Conservation (phyloP, 2,888 invertebrate genomes). For the Ichneumoninae sp. region DNA sequence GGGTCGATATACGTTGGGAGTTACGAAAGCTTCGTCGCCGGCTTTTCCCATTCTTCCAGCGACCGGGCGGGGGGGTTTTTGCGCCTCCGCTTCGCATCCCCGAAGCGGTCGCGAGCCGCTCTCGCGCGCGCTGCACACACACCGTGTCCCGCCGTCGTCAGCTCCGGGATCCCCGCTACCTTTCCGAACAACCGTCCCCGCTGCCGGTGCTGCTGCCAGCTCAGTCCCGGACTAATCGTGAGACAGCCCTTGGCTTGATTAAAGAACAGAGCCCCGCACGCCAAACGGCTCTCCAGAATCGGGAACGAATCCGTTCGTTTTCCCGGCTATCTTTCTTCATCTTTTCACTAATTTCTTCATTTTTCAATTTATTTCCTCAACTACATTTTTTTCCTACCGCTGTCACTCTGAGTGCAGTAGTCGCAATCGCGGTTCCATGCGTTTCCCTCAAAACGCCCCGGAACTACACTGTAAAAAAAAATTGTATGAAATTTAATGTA, state of each 20-base stretch:
- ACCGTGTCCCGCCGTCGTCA: conserved; percentile 59
- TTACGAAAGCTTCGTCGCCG: conserved; percentile 81
- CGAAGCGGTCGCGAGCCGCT: conserved; percentile 36
- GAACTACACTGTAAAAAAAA: no score
- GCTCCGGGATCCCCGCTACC: conserved; percentile 69
- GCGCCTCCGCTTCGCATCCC: conserved; percentile 72
- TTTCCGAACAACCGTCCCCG: conserved; percentile 68
- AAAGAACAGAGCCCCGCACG: conserved; percentile 79
- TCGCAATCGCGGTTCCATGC: neutral
- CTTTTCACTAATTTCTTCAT: conserved; percentile 54
- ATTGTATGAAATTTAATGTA: no score
- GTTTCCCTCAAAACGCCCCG: neutral
- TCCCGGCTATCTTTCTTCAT: conserved; percentile 28
- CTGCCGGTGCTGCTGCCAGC: conserved; percentile 70
- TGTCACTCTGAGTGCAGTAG: conserved; percentile 30
- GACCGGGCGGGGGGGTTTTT: conserved; percentile 74
- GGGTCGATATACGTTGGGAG: conserved; percentile 82
- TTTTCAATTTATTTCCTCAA: conserved; percentile 50
- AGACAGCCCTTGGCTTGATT: conserved; percentile 80
- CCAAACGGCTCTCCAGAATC: conserved; percentile 70
- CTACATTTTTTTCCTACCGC: conserved; percentile 31
- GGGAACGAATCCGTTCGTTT: conserved; percentile 36
- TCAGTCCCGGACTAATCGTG: conserved; percentile 81
- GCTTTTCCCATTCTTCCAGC: conserved; percentile 81
- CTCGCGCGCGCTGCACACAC: conserved; percentile 56